Evolutionary conservation across 1,140 invertebrate genomes (phyloP).

Genomic region (Himalopsyche phryganea): DNA sequence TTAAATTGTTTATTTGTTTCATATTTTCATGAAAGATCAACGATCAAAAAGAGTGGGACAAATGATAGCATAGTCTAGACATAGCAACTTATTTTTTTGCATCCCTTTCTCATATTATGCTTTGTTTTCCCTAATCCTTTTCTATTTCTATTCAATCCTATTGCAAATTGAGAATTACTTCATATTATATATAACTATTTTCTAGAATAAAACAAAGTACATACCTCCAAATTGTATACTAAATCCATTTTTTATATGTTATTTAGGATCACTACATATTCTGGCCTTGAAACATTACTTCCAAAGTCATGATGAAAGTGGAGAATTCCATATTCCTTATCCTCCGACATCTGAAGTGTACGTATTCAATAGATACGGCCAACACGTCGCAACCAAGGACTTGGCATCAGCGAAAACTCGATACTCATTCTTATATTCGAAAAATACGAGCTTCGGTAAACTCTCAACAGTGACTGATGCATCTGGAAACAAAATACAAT

Average conservation of each 20-base stretch:
- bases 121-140: no score
- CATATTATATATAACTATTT: no score
- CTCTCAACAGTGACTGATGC: slow-evolving; percentile 89
- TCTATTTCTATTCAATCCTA: no score
- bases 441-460: slow-evolving; percentile 94
- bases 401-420: slow-evolving; percentile 86
- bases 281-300: slow-evolving; percentile 86
- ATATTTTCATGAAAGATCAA: no score
- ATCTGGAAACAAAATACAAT: slow-evolving; percentile 88
- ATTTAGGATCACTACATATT: slow-evolving; percentile 73
- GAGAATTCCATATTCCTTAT: slow-evolving; percentile 90
- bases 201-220: no score
- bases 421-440: slow-evolving; percentile 94
- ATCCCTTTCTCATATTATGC: no score
- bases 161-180: no score
- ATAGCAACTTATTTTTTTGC: no score
- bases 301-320: slow-evolving; percentile 82
- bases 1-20: no score
- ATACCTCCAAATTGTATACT: not conserved
- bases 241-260: slow-evolving; percentile 4
- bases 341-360: slow-evolving; percentile 89
- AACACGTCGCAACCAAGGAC: slow-evolving; percentile 91
- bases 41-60: no score
- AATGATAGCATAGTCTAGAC: no score
- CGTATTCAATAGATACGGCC: slow-evolving; percentile 91